Evolutionary conservation across 2,113 vertebrate genomes (phyloP), one percentile per base, ranked within the genome.

Genomic region (Ceuthmochares aereus): DNA sequence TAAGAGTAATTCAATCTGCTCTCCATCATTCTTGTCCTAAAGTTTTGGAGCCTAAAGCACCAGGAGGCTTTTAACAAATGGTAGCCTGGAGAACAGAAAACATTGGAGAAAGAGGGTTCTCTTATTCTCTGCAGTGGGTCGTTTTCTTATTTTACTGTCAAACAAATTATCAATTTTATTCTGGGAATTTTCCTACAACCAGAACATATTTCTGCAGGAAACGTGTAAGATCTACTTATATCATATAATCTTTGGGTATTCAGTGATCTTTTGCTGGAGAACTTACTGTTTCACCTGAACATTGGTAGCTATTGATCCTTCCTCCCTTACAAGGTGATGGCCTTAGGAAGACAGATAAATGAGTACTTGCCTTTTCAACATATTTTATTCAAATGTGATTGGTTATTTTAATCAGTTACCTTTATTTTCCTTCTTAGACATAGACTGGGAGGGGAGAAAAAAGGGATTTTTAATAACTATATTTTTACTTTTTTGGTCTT

Each of bases 101-200:
- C 6, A 14, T 1, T 58, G 26, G 10, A 7, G 8, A 4, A 85
- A 47, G 7, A 4, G 4, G 1, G 1, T 52, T 47, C 6, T 47
- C 40, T 64, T 54, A 8, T 36, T 34, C 29, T 20, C 34, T 87
- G 78, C 30, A 29, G 12, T 14, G 13, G 11, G 14, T 72, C 5
- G 9, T 66, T 87, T 80, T 51, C 29, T 80, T 74, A 67, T 37
- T 59, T 18, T 34, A 26, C 8, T 14, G 40, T 13, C 0, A 45
- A 69, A 77, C 3, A 67, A 64, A 32, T 4, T 4, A 68, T 19
- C 3, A 7, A 2, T 68, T 82, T 68, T 52, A 54, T 52, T 77
- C 34, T 82, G 14, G 19, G 59, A 12, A 56, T 60, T 75, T 75
- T 74, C 22, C 36, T 52, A 58, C 7, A 75, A 20, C 4, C 14